Evolutionary conservation across 2,113 vertebrate species (phyloP).

Genomic region (Butorides virescens): DNA sequence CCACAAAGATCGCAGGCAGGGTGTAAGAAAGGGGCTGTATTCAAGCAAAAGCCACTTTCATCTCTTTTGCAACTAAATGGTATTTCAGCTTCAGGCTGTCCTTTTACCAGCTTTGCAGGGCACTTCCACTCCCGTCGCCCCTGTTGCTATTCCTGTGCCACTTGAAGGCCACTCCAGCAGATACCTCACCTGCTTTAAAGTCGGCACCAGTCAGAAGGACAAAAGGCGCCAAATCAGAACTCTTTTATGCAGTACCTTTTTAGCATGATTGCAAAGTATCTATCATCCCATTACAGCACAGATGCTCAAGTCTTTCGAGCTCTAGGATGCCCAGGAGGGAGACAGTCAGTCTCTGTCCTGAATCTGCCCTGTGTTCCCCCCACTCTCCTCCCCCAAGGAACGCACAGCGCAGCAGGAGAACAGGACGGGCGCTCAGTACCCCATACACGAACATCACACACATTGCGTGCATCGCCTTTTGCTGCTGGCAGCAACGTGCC

Average conservation of each 20-base stretch:
- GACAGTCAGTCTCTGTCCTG: background rate
- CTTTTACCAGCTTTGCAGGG: background rate
- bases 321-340: background rate
- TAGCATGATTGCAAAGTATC: background rate
- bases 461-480: accelerated
- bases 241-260: background rate
- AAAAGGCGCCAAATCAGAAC: background rate
- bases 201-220: background rate
- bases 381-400: background rate
- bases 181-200: background rate
- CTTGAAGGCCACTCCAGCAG: background rate
- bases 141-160: background rate
- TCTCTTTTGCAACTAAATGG: background rate
- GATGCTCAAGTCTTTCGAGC: background rate
- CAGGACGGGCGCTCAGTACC: accelerated
- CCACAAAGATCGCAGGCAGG: background rate
- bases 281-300: background rate
- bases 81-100: background rate
- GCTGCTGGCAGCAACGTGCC: accelerated
- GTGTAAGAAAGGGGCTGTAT: background rate
- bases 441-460: background rate
- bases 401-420: background rate
- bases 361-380: background rate
- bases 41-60: background rate
- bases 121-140: background rate